Evolutionary conservation across 2,888 invertebrate genomes (phyloP), one percentile per base, ranked within the genome.

Genomic region (Drosophila macrospina): DNA sequence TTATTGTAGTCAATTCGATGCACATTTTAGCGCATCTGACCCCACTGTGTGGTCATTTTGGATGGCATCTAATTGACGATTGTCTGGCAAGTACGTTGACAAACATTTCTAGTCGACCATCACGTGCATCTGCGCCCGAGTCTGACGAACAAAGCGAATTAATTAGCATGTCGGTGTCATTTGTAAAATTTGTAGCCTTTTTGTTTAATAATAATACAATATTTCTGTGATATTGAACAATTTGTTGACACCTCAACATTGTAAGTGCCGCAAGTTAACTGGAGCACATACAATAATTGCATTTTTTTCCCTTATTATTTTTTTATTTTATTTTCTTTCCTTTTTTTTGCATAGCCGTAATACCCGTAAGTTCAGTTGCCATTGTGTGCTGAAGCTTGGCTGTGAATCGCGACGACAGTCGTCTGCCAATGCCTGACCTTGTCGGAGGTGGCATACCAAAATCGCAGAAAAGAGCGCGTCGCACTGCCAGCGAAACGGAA

Each of bases 401-500:
- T 62, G 51, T 32, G 61, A 74, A 74, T 74, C 77, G 55, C 74
- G 68, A 59, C 77, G 55, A 57, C 68, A 64, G 61, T 70, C 60
- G 60, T 51, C 67, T 36, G 42, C 24, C 73, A 47, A 15, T 2
- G 51, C 41, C 63, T 67, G 88, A 83, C 83, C 88, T 83, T 83
- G 81, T 72, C 63, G 88, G 78, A 83, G 88, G 88, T 83, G 81
- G 87, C 78, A 52, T 55, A 64, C 56, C 65, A 61, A 37, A 54
- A 41, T 8, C 7, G 4, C 20, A 47, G 71, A 84, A 71, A 83
- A 78, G 69, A 67, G 60, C 76, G 54, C 76, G 55, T 86, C 83
- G 73, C 88, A 85, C 79, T 85, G 88, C 68, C 83, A 83, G 48
- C 80, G 70, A 84, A 84, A 71, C 86, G 71, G 66, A 74, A 86